Conservation (phyloP, 1,140 invertebrate genomes). For the Drosophila ohnishii region DNA sequence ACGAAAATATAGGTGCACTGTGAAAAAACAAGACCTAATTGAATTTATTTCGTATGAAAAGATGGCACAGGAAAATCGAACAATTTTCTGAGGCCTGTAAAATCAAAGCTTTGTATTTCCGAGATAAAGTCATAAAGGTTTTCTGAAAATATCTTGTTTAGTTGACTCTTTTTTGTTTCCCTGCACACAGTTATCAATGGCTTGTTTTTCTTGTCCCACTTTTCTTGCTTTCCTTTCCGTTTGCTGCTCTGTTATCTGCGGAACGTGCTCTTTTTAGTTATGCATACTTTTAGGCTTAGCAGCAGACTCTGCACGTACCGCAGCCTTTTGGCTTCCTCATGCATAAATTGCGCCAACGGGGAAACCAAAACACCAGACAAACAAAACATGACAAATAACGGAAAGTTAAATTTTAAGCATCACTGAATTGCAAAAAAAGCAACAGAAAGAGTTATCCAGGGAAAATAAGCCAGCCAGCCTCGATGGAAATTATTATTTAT, state of each 20-base stretch:
- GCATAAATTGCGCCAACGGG: conserved; percentile 59
- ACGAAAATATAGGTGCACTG: conserved; percentile 2
- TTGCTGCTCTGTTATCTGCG: conserved; percentile 69
- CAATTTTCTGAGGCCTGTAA: neutral
- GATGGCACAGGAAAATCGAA: neutral
- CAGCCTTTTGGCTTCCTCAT: conserved; percentile 39
- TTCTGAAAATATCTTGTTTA: conserved; percentile 1
- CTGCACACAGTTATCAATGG: conserved; percentile 59
- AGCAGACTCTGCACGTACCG: conserved; percentile 52
- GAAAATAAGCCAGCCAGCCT: neutral
- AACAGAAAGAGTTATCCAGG: conserved; percentile 9
- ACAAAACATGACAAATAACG: conserved; percentile 71
- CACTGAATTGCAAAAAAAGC: conserved; percentile 4
- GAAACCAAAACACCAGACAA: conserved; percentile 41
- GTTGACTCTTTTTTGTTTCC: neutral
- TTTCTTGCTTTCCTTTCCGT: conserved; percentile 37
- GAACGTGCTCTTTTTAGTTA: conserved; percentile 77
- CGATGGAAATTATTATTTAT: conserved; percentile 42
- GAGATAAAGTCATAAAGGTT: neutral
- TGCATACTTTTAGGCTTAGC: conserved; percentile 77
- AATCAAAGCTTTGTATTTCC: no score
- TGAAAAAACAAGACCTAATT: neutral
- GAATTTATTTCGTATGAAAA: neutral
- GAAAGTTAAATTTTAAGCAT: conserved; percentile 57
- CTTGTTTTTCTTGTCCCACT: conserved; percentile 42